phyloP scores from a whole-genome alignment of 2,797 vertebrate species.

The Betta splendens region DNA sequence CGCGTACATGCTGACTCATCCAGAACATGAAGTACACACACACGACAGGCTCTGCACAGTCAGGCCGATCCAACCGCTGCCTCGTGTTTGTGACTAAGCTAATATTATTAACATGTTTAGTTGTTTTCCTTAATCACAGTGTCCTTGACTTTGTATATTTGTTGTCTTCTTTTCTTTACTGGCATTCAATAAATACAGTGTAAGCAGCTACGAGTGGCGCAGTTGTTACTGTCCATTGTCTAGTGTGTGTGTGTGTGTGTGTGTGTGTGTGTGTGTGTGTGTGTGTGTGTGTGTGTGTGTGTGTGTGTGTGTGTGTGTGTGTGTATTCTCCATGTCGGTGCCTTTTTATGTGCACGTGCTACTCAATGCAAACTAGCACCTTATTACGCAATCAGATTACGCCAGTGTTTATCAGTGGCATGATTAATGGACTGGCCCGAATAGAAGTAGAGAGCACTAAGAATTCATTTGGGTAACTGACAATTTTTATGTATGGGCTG shows the following conservation, averaged over 20 bases:
- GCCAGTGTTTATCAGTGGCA: constrained; percentile 66
- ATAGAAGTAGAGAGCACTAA: constrained; percentile 67
- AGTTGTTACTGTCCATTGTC: constrained; percentile 6
- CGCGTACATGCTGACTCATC: too few species aligned
- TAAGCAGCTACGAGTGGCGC: constrained; percentile 1
- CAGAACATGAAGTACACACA: too few species aligned
- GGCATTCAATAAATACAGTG: constrained; percentile 20
- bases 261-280: too few species aligned
- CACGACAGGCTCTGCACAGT: too few species aligned
- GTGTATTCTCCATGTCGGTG: too few species aligned
- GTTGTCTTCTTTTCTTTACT: neutral
- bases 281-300: too few species aligned
- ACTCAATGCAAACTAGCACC: constrained; percentile 53
- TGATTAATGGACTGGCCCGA: constrained; percentile 69
- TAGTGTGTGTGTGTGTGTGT: too few species aligned
- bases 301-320: too few species aligned
- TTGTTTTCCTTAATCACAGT: neutral
- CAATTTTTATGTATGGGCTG: constrained; percentile 67
- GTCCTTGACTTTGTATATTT: constrained; percentile 32
- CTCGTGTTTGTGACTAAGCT: neutral
- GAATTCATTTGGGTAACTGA: constrained; percentile 74
- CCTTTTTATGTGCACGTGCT: constrained; percentile 28
- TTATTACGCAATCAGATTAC: constrained; percentile 71
- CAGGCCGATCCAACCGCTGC: neutral
- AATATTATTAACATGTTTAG: constrained; percentile 6